Evolutionary conservation across 2,888 invertebrate species (phyloP).

Genomic region (Sinhomidia bicolor): DNA sequence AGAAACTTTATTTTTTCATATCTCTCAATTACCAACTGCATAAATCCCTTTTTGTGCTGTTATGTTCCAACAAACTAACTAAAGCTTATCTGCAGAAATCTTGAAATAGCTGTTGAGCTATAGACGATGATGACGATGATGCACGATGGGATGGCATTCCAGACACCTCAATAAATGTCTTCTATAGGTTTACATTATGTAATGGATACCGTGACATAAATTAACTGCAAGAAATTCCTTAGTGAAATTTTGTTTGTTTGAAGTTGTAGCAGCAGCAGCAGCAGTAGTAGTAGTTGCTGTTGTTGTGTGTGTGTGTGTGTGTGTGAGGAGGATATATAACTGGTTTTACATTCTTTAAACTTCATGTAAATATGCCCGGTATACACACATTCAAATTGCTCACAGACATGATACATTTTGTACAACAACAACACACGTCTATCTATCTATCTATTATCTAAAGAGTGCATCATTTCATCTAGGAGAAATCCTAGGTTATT

Average conservation of each 20-base stretch:
- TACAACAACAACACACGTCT: conserved; percentile 20
- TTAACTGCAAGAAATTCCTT: conserved; percentile 65
- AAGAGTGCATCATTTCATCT: conserved; percentile 12
- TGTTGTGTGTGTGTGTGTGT: conserved; percentile 26
- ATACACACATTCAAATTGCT: conserved; percentile 32
- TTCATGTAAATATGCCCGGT: neutral
- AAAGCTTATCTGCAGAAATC: conserved; percentile 28
- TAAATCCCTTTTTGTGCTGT: too few species aligned
- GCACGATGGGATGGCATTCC: conserved; percentile 76
- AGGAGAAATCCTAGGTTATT: neutral
- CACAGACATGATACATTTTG: conserved; percentile 23
- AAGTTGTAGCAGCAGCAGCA: neutral
- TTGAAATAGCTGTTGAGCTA: conserved; percentile 40
- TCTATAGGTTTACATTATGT: conserved; percentile 78
- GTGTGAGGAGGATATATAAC: conserved; percentile 22
- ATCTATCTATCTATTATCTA: conserved; percentile 37
- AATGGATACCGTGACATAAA: conserved; percentile 77
- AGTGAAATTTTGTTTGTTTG: conserved; percentile 48
- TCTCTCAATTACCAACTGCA: conserved; percentile 32
- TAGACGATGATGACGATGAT: conserved; percentile 45
- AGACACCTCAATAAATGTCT: conserved; percentile 80
- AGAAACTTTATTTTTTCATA: conserved; percentile 24
- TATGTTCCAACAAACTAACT: too few species aligned
- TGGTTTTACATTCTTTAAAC: conserved; percentile 46
- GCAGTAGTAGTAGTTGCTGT: neutral